These are phyloP conservation scores for Emmelina monodactyla DNA, from an alignment of 2,888 invertebrate genomes.

Conservation along the genomic window DNA sequence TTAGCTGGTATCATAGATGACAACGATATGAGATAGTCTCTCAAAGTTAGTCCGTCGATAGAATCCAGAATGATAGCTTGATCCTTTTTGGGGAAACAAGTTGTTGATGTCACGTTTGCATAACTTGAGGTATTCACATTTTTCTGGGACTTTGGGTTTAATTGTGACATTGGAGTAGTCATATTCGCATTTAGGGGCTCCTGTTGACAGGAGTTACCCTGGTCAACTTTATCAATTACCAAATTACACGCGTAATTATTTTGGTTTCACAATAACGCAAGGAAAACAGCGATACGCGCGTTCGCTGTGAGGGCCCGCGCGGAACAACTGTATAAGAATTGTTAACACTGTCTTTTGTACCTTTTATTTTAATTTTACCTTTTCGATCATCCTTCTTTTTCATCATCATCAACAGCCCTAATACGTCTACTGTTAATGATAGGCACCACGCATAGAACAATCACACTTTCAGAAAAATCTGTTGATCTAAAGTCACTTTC, in stretches of 20 bases:
- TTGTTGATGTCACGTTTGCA: constrained; percentile 9
- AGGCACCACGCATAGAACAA: too few relatives aligned
- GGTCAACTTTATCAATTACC: not conserved
- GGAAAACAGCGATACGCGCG: not conserved
- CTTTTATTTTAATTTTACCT: too few relatives aligned
- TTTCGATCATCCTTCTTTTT: too few relatives aligned
- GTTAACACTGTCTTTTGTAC: too few relatives aligned
- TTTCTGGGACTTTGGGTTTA: constrained; percentile 1
- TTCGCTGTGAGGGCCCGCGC: not conserved
- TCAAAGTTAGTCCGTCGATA: constrained; percentile 11
- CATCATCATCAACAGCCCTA: too few relatives aligned
- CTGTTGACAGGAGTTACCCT: not conserved
- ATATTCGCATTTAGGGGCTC: not conserved
- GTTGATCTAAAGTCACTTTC: too few relatives aligned
- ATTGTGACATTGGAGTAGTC: constrained; percentile 3
- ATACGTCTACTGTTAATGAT: too few relatives aligned
- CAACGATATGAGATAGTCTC: constrained; percentile 11
- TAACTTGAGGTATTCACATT: constrained; percentile 4
- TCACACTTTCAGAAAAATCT: too few relatives aligned
- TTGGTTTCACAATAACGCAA: not conserved
- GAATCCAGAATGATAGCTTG: constrained; percentile 15
- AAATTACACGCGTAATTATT: not conserved
- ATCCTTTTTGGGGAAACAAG: constrained; percentile 14
- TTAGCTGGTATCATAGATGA: constrained; percentile 4
- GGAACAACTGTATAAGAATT: too few relatives aligned